Conservation (phyloP, 2,797 vertebrate genomes). For the Rallus crepitans region DNA sequence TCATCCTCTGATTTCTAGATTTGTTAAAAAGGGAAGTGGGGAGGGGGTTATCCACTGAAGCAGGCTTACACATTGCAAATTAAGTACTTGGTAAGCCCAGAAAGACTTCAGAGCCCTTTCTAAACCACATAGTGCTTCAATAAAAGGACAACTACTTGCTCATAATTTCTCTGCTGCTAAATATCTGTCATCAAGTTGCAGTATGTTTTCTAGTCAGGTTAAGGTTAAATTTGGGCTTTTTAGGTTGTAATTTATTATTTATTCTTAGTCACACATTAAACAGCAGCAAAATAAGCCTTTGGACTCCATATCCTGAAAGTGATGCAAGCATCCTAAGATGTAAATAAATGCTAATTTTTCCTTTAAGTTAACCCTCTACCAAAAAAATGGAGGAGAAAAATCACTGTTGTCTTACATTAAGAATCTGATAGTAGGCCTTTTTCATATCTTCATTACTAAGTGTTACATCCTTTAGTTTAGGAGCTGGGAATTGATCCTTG, state of each 20-base stretch:
- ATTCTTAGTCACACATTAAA: slow-evolving; percentile 36
- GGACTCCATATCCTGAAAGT: not conserved
- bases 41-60: fast-evolving
- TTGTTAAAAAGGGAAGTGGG: not conserved
- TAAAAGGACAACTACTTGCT: not conserved
- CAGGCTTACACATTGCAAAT: not conserved
- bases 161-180: not conserved
- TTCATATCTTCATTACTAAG: slow-evolving; percentile 89
- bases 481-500: slow-evolving; percentile 91
- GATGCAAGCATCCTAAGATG: not conserved
- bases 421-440: slow-evolving; percentile 88
- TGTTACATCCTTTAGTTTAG: slow-evolving; percentile 92
- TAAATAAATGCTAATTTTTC: not conserved
- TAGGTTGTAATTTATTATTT: not conserved
- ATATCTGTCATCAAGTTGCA: not conserved
- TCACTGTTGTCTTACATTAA: slow-evolving; percentile 82
- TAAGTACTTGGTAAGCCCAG: not conserved
- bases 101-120: not conserved
- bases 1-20: not conserved
- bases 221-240: not conserved
- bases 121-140: not conserved
- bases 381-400: not conserved
- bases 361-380: not conserved
- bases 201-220: not conserved
- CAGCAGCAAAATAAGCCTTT: slow-evolving; percentile 22